Percentiles rank a stretch among this genome's conserved stretches.
Evolutionary conservation across 2,888 invertebrate species (phyloP).

Genomic region (Cryptocheilus praepositus): DNA sequence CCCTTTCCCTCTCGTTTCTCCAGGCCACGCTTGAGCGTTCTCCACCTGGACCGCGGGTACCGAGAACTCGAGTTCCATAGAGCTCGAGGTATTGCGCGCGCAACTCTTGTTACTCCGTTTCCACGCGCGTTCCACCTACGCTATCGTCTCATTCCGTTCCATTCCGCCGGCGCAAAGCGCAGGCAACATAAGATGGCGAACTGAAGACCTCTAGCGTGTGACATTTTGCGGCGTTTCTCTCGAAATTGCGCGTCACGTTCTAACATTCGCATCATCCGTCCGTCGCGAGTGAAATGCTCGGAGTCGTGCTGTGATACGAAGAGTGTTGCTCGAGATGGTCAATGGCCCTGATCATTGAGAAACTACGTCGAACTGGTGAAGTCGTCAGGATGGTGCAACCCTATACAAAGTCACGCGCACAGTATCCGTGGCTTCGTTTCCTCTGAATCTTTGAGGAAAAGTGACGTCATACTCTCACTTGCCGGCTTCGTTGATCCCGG

Average conservation of each 20-base stretch:
- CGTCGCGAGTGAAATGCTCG: too few relatives aligned
- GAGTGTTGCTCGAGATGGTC: too few relatives aligned
- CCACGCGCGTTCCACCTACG: slow-evolving; percentile 7
- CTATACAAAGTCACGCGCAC: too few relatives aligned
- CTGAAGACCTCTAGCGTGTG: neutral
- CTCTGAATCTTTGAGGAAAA: slow-evolving; percentile 10
- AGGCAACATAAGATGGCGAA: slow-evolving; percentile 10
- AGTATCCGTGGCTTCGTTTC: too few relatives aligned
- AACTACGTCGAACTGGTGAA: too few relatives aligned
- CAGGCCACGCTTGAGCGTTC: neutral
- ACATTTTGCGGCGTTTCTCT: too few relatives aligned
- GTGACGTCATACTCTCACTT: slow-evolving; percentile 21
- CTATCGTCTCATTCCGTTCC: slow-evolving; percentile 7
- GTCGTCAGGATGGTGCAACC: too few relatives aligned
- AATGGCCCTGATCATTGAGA: too few relatives aligned
- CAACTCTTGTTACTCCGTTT: slow-evolving; percentile 2
- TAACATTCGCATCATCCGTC: too few relatives aligned
- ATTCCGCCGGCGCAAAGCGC: neutral
- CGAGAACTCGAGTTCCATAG: too few relatives aligned
- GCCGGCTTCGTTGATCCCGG: slow-evolving; percentile 17
- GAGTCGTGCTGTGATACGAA: too few relatives aligned
- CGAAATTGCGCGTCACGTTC: too few relatives aligned
- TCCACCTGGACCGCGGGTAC: neutral
- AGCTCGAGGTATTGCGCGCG: neutral
- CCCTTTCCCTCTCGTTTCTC: slow-evolving; percentile 4